Evolutionary conservation across 92 coral and sea anemone species (phyloP).

Genomic region (Palythoa grandis): DNA sequence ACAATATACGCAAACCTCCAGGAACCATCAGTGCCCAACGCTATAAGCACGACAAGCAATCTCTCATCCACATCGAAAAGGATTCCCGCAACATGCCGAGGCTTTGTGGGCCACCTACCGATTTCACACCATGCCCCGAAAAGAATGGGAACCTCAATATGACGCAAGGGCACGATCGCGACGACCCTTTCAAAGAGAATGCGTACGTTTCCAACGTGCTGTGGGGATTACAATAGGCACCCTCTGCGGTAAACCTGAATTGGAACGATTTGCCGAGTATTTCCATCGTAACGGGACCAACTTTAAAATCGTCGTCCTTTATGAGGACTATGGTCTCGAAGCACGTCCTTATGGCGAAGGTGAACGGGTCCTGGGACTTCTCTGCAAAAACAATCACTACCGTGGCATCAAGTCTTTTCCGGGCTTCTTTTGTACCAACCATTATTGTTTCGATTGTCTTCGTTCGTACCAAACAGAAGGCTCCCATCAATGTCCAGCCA

Average conservation of each 20-base stretch:
- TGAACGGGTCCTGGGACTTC: no score
- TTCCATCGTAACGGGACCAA: background rate
- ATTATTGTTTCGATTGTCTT: background rate
- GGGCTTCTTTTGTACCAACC: background rate
- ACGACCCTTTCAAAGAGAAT: background rate
- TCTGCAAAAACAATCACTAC: no score
- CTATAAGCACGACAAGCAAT: no score
- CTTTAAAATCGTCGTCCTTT: background rate
- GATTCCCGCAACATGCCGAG: background rate
- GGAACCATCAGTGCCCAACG: background rate
- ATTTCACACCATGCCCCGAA: background rate
- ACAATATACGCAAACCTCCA: no score
- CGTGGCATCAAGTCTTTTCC: background rate
- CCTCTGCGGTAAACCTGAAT: background rate
- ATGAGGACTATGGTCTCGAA: no score
- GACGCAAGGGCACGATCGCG: accelerated
- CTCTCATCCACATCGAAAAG: background rate
- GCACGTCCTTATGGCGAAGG: background rate
- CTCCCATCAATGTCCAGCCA: no score
- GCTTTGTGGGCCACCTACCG: background rate
- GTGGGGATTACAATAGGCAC: no score
- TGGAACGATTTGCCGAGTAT: background rate
- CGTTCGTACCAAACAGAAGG: no score
- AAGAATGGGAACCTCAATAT: no score
- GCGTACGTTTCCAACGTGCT: no score